These are phyloP conservation scores for Tachysurus fulvidraco DNA, from an alignment of 2,113 vertebrate genomes.

Conservation along the genomic window DNA sequence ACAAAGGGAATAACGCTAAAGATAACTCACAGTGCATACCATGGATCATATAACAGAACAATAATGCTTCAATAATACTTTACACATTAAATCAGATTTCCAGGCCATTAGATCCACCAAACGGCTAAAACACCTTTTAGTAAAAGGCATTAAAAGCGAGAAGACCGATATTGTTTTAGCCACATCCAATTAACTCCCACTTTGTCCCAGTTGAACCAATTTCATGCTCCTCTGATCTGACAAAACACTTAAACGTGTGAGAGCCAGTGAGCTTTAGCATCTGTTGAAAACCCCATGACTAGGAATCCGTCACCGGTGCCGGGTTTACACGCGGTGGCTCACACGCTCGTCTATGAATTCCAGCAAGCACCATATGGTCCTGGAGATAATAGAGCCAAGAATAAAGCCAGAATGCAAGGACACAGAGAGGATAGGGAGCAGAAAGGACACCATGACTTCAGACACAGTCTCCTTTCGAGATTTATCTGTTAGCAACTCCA, in stretches of 20 bases:
- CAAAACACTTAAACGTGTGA: constrained; percentile 58
- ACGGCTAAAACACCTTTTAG: constrained; percentile 55
- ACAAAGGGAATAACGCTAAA: constrained; percentile 22
- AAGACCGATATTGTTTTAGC: constrained; percentile 60
- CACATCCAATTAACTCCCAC: constrained; percentile 63
- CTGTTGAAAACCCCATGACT: constrained; percentile 53
- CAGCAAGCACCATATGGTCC: constrained; percentile 42
- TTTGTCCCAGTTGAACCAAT: constrained; percentile 65
- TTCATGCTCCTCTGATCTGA: constrained; percentile 67
- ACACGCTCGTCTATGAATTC: constrained; percentile 38
- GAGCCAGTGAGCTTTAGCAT: constrained; percentile 55
- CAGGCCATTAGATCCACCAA: constrained; percentile 25
- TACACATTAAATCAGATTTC: constrained; percentile 24
- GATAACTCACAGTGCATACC: not conserved
- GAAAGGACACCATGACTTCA: not conserved
- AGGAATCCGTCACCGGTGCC: constrained; percentile 53
- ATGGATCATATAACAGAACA: constrained; percentile 14
- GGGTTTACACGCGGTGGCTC: constrained; percentile 23
- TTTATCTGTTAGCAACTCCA: constrained; percentile 4
- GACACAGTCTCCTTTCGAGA: constrained; percentile 7
- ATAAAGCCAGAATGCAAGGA: constrained; percentile 15
- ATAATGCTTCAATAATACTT: constrained; percentile 4
- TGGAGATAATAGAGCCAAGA: constrained; percentile 21
- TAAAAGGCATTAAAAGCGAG: constrained; percentile 58
- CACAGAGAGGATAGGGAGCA: constrained; percentile 1